Evolutionary conservation across 2,113 vertebrate species (phyloP), one percentile per base, ranked within the genome.

Genomic region (Carollia perspicillata): DNA sequence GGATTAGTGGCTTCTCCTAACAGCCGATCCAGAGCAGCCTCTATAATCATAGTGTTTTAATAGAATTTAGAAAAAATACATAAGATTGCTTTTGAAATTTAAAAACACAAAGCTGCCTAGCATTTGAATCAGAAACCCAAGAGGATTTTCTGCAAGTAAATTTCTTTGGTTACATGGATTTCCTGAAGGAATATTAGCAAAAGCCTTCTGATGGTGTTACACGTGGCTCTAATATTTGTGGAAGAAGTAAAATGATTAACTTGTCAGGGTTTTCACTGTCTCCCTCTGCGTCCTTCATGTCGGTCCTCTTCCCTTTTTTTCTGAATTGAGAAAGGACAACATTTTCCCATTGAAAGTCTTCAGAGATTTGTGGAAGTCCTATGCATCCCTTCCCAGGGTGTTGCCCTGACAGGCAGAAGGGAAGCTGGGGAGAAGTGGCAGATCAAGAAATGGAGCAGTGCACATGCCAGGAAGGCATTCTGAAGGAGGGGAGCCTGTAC

Each of bases 1-100:
- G 53, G 66, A 74, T 89, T 78, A 89, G 60, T 72, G 83, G 28
- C 55, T 13, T 85, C 53, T 71, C 49, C 23, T 47, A 33, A 1
- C 5, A 17, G 8, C 8, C n/a, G 23, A 93, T 77, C 51, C 0
- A 58, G 33, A 72, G 26, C 33, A 92, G 55, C 13, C 42, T 91
- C 47, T 44, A 71, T 47, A 94, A 28, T 77, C 49, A 63, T 14
- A 30, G 53, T 60, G 60, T 84, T 40, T 91, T 89, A 94, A 83
- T 89, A 26, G 72, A 86, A 91, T 94, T 85, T 53, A 81, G 72
- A 30, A 74, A 2, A 2, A 65, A 78, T 44, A 14, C 44, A 8
- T 16, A 63, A 72, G 49, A 80, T 22, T 47, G 1, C 10, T 55
- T 90, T 96, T 49, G 75, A 66, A 84, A 81, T 85, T 84, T 71